Conservation (phyloP, 2,888 invertebrate species). For the Meta bourneti region DNA sequence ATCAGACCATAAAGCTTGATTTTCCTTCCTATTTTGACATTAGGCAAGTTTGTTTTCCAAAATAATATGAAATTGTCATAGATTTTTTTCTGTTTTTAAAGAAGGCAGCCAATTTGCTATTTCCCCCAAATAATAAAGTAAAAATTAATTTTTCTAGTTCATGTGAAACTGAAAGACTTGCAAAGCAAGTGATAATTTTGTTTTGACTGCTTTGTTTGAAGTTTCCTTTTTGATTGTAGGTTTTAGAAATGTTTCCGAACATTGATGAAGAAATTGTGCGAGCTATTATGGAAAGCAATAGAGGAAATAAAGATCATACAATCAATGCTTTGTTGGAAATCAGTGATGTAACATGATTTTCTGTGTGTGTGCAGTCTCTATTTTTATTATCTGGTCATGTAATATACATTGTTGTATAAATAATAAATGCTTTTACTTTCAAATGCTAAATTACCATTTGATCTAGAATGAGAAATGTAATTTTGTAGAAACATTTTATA, state of each 20-base stretch:
- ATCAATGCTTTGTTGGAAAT: conserved; percentile 94
- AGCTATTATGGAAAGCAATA: conserved; percentile 93
- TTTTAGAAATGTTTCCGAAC: conserved; percentile 97
- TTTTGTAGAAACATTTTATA: background rate
- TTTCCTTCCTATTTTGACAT: no score
- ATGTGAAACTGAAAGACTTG: no score
- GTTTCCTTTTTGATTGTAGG: conserved; percentile 82
- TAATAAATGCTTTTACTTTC: background rate
- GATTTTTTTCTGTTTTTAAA: no score
- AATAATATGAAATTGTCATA: no score
- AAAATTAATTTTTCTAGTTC: no score
- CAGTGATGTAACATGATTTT: conserved; percentile 79
- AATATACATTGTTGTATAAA: background rate
- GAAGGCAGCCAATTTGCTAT: no score
- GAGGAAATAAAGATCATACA: conserved; percentile 93
- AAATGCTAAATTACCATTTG: background rate
- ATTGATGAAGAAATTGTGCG: conserved; percentile 95
- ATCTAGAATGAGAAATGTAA: background rate
- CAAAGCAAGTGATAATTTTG: no score
- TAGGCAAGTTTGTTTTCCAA: no score
- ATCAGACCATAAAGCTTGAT: no score
- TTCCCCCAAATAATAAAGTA: no score
- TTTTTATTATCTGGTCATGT: conserved; percentile 22
- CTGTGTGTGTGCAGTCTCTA: background rate
- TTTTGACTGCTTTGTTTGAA: no score